Evolutionary conservation across 1,140 invertebrate genomes (phyloP), one percentile per base, ranked within the genome.

Genomic region (Formica selysi): DNA sequence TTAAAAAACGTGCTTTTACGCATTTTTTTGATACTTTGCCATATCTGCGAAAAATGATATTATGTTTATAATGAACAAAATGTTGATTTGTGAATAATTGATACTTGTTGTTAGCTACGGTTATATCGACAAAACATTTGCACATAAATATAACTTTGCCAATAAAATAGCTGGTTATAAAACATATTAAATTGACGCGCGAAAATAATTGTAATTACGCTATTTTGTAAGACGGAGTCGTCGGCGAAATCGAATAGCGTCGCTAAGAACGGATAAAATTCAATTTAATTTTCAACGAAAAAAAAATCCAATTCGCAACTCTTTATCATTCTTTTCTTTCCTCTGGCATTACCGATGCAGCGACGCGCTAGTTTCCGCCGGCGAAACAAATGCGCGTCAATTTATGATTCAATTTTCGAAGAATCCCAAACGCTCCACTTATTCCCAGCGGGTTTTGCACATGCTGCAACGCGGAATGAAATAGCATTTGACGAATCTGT

Each of bases 371-470:
- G 78, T 83, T 87, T 79, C 85, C 78, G 62, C 26, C 76, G 76
- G 32, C 76, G 79, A 86, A 89, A 90, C 86, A 91, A 90, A 89
- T 85, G 80, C 87, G 90, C 65, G 84, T 86, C 86, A 85, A 90
- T 91, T 91, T 91, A 91, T 88, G 85, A 91, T 91, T 91, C 90
- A 91, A 91, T 91, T 91, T 88, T 90, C 86, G 85, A 67, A 54
- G 73, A 87, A 41, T 86, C 76, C 74, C 80, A 76, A 78, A 65
- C 44, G 65, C 32, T 2, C 32, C 59, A 41, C 76, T 67, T 29
- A 8, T 51, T 76, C 61, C 38, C 76, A 68, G 26, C 13, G 57
- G 13, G 13, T 44, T 64, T n/a, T 19, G 61, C 36, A 26, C 76
- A n/a, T 11, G 59, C 59, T 36, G 4, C 32, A 51, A 51, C 19